Base-by-base conservation (phyloP, 1,140 invertebrate genomes). In the Leptopilina boulardi region DNA sequence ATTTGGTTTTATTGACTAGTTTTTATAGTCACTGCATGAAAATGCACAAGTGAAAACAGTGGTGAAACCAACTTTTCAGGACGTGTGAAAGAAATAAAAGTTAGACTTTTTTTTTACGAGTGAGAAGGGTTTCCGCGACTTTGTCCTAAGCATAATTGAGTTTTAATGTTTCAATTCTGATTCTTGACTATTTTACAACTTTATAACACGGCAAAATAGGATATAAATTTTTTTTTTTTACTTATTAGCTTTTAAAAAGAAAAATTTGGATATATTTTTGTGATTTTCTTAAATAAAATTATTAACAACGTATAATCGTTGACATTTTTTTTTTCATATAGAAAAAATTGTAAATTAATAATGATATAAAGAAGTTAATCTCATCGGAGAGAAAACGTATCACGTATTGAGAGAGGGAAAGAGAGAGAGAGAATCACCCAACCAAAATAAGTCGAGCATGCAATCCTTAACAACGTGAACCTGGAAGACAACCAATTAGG, bases 11-110 rank as follows among this genome's bases (percentile, higher is more conserved):
- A 59, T 59, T 13, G 56, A 23, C 56, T 13, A 19, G 19, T 59
- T 59, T 42, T 59, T 59, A 59, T 59, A 59, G 56, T 15, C 56
- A 15, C 56, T 26, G 56, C 21, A 59, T 59, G 19, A 26, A 59
- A 26, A 59, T 59, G 3, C 56, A 59, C 56, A 59, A 59, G 56
- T 59, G 56, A 59, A 59, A 59, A 59, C 56, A 59, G 21, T 26
- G 21, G 21, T 30, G 56, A 23, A 59, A 21, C 56, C 56, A 59
- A 59, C 56, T 59, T 26, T n/a, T 21, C 56, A 59, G 13, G 56
- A 59, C 56, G 56, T 26, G 56, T 26, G 21, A 9, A 59, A 59
- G 56, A 26, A 59, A 59, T 59, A 23, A 59, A 59, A 59, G 56
- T 59, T 59, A 26, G 10, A 59, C 19, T 59, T 59, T 59, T 59